These are phyloP conservation scores for Clostera curtula DNA, from an alignment of 2,888 invertebrate species.

Conservation along the genomic window DNA sequence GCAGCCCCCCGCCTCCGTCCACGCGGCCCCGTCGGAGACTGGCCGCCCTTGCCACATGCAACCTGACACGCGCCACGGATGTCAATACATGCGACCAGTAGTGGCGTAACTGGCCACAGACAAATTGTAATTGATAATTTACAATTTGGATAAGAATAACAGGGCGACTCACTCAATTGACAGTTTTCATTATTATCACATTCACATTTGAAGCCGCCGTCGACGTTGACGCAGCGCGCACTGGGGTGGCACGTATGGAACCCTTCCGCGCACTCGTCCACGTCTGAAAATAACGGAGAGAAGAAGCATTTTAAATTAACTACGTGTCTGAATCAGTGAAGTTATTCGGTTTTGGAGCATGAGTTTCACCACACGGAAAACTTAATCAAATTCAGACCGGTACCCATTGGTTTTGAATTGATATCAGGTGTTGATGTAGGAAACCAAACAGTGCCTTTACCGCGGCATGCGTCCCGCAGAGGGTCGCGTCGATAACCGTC, in stretches of 20 bases:
- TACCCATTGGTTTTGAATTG: no score
- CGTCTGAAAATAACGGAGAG: constrained; percentile 79
- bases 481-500: constrained; percentile 80
- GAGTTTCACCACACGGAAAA: no score
- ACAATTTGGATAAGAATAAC: not conserved
- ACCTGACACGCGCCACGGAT: constrained; percentile 49
- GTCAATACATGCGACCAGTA: not conserved
- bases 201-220: constrained; percentile 86
- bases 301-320: no score
- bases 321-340: not conserved
- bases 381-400: no score
- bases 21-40: constrained; percentile 74
- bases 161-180: constrained; percentile 74
- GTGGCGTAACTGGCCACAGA: not conserved
- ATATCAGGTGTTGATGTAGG: not conserved
- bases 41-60: constrained; percentile 83
- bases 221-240: constrained; percentile 85
- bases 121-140: not conserved
- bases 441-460: constrained; percentile 37
- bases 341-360: no score
- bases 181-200: constrained; percentile 78
- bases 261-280: constrained; percentile 87
- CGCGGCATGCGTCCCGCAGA: constrained; percentile 77
- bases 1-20: constrained; percentile 66
- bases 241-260: constrained; percentile 86